phyloP scores from a whole-genome alignment of 2,888 invertebrate genomes.

The Pterostichus niger region DNA sequence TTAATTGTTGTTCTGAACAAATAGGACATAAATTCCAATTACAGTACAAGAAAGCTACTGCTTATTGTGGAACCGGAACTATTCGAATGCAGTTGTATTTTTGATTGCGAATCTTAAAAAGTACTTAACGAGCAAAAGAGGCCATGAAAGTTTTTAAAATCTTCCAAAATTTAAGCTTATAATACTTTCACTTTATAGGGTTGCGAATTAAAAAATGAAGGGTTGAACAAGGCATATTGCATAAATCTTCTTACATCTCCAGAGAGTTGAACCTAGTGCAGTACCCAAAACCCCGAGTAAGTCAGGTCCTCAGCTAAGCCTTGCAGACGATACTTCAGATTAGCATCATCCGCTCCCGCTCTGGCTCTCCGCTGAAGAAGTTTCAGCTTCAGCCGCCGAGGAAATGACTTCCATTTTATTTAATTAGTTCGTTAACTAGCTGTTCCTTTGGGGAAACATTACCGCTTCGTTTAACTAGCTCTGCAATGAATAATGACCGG shows the following conservation, averaged over 20 bases:
- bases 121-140: background rate
- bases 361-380: constrained; percentile 13
- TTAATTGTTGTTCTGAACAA: too few relatives aligned
- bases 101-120: too few relatives aligned
- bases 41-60: too few relatives aligned
- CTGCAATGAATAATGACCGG: background rate
- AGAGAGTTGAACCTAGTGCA: too few relatives aligned
- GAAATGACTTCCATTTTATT: constrained; percentile 58
- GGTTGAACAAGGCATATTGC: too few relatives aligned
- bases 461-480: constrained; percentile 16
- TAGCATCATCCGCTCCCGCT: constrained; percentile 12
- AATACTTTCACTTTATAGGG: too few relatives aligned
- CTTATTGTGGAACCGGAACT: too few relatives aligned
- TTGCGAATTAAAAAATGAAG: too few relatives aligned
- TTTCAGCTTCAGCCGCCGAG: constrained; percentile 33
- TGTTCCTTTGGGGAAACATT: constrained; percentile 28
- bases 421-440: constrained; percentile 58
- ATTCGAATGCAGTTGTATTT: too few relatives aligned
- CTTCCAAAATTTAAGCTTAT: too few relatives aligned
- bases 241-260: too few relatives aligned
- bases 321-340: background rate
- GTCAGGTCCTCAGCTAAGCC: background rate
- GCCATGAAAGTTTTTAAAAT: background rate
- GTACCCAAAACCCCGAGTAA: background rate
- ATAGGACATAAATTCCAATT: too few relatives aligned